Evolutionary conservation across 2,888 invertebrate species (phyloP), one percentile per base, ranked within the genome.

Genomic region (Aspidiotus destructor): DNA sequence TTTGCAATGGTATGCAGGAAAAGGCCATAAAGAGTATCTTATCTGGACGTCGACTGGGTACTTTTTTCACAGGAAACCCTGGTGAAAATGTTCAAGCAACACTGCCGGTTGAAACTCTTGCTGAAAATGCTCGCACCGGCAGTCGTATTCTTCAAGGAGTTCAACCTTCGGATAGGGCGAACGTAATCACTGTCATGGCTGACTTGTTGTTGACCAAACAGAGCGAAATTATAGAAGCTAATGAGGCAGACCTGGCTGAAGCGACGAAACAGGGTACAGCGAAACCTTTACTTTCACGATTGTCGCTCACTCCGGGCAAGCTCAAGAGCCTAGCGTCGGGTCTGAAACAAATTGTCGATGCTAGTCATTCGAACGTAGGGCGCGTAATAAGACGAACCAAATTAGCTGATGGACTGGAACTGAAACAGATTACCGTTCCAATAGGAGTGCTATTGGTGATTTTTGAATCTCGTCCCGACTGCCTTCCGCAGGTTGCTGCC

Each of bases 381-480:
- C 75, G 79, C 68, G 84, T 88, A 0, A 73, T 92, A 8, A 81
- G 85, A 42, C 83, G 84, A 70, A 91, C 89, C 0, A 83, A 83
- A 74, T 78, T 96, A n/a, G 88, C 94, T 0, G 87, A 91, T 0
- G 88, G 88, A 67, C 81, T 99, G 72, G 85, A 89, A 72, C 80
- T 99, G 17, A 86, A 86, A 70, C 96, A 99, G 82, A 86, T 96
- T 44, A 95, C 98, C 0, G 97, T 97, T 0, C 99, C 99, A 0
- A 98, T 99, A 74, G 99, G 99, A 7, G 96, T 98, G 0, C 80
- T 99, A 8, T 80, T 99, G 74, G 98, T 99, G 53, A 99, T 99
- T 74, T 99, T 99, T 77, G 99, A 99, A 79, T 94, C 95, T 0
- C 82, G 99, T 68, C 99, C 99, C 8, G 99, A 99, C 80, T 97